These are phyloP conservation scores for Daubentonia madagascariensis DNA, from an alignment of 2,113 vertebrate species.

Conservation along the genomic window DNA sequence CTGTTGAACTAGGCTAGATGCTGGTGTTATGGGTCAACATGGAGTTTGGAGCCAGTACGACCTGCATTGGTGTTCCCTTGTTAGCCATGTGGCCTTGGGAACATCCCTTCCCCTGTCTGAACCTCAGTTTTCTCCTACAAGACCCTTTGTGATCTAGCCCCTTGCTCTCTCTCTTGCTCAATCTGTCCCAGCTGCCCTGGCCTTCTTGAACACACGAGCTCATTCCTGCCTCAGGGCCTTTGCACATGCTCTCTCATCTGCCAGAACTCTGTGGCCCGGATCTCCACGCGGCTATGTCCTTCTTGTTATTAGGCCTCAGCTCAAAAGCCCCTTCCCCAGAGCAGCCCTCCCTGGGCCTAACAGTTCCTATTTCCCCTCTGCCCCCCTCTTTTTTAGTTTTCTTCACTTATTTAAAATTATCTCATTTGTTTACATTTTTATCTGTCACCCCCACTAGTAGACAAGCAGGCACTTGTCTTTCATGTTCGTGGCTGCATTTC, in stretches of 20 bases:
- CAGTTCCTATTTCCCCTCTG: not conserved
- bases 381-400: not conserved
- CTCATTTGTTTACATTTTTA: not conserved
- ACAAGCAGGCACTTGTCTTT: not conserved
- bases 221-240: slow-evolving; percentile 14
- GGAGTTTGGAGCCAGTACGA: no score
- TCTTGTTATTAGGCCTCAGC: not conserved
- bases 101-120: not conserved
- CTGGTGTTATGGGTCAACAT: not conserved
- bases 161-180: not conserved
- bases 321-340: not conserved
- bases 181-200: not conserved
- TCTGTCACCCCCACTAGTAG: not conserved
- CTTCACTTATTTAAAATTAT: not conserved
- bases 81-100: not conserved
- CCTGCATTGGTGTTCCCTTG: rapidly evolving
- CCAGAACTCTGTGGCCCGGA: not conserved
- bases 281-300: rapidly evolving
- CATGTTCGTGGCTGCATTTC: rapidly evolving
- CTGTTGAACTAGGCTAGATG: not conserved
- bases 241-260: not conserved
- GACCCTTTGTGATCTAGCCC: not conserved
- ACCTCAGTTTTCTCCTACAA: not conserved
- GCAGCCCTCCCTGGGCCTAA: not conserved
- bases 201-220: not conserved